Base-by-base conservation (phyloP, 2,888 invertebrate genomes). In the Polydesmus complanatus region DNA sequence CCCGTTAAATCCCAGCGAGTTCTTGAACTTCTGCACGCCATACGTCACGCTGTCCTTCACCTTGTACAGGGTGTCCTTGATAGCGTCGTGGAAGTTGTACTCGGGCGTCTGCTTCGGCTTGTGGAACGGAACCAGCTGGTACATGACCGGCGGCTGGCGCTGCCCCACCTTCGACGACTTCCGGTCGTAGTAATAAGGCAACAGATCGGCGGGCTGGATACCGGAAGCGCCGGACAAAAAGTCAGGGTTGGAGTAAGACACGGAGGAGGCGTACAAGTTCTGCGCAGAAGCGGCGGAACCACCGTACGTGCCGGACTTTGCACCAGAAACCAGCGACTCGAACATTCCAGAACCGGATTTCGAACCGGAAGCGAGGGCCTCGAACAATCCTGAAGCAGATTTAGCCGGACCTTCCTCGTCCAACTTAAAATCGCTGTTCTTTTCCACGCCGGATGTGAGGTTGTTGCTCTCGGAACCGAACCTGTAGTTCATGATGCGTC, bases 1-100 rank as follows among this genome's bases (percentile, higher is more conserved):
- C 0, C 53, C 53, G 18, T 61, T 27, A 27, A 56, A 61, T 23
- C 61, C 61, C n/a, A 61, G 37, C 2, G 57, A 56, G 25, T 61
- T 56, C 25, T 61, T 61, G 14, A 61, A 56, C n/a, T 61, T 61
- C 21, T 52, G 26, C 23, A 61, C 57, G 18, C 56, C 56, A 23
- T 56, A 52, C 19, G 57, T 47, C n/a, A 61, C 56, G n/a, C 27
- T 25, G 25, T 61, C 57, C 53, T 61, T 61, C 8, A 61, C 21
- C 48, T 61, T 61, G 37, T 52, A 56, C 19, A 61, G 8, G 8
- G 61, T 57, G 53, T 61, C 61, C 14, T 57, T 57, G 1, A 61
- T 37, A 25, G 56, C 57, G 2, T 61, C 61, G 1, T 23, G 26
- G 23, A 60, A 23, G 1, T 23, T 60, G 1, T 23, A n/a, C 22